phyloP scores from a whole-genome alignment of 2,888 invertebrate genomes.

The Sphaeridia pumilis region DNA sequence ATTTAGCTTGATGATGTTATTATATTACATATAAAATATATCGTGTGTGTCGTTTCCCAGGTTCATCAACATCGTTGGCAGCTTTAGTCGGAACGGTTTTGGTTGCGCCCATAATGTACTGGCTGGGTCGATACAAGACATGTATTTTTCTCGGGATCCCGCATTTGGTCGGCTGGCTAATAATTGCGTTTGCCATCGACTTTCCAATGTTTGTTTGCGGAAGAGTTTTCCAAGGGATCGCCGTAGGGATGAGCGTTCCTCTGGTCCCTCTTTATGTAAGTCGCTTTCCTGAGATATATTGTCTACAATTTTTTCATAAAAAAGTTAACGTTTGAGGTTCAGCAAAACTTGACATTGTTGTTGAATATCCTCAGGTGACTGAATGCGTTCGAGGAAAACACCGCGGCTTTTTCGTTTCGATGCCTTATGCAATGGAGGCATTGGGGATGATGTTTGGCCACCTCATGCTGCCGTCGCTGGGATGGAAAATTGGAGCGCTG shows the following conservation, averaged over 20 bases:
- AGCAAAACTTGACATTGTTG: neutral
- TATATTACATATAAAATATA: no score
- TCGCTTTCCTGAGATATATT: no score
- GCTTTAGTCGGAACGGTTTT: constrained; percentile 64
- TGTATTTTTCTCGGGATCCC: constrained; percentile 46
- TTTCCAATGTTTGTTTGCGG: constrained; percentile 53
- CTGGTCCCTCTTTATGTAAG: constrained; percentile 53
- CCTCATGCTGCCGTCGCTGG: constrained; percentile 47
- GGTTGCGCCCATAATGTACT: constrained; percentile 53
- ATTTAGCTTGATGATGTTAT: no score
- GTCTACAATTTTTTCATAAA: no score
- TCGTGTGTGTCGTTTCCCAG: no score
- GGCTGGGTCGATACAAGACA: constrained; percentile 46
- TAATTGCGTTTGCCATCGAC: constrained; percentile 47
- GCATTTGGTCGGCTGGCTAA: constrained; percentile 56
- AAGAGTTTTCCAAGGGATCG: constrained; percentile 58
- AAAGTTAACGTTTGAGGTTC: no score
- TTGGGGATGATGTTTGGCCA: constrained; percentile 52
- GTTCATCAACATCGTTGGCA: constrained; percentile 63
- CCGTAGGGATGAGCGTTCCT: constrained; percentile 50
- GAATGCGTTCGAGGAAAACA: constrained; percentile 52
- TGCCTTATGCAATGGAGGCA: constrained; percentile 55
- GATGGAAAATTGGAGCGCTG: constrained; percentile 50
- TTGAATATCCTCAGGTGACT: constrained; percentile 39
- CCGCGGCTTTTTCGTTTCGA: constrained; percentile 52